Evolutionary conservation across 2,888 invertebrate genomes (phyloP).

Genomic region (Anthoptus insignis): DNA sequence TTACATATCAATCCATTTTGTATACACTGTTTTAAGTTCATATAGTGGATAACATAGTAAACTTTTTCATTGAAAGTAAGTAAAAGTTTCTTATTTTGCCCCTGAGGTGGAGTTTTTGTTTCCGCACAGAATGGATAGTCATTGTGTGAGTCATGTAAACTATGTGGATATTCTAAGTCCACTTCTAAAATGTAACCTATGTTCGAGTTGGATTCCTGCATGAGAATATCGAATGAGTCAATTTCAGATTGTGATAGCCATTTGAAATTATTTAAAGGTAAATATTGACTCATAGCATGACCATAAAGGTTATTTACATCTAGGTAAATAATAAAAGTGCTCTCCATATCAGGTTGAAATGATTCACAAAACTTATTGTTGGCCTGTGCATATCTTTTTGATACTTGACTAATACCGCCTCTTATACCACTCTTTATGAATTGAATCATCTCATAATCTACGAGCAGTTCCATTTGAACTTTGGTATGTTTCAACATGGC

Average conservation of each 20-base stretch:
- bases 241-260: background rate
- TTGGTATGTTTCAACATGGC: background rate
- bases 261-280: background rate
- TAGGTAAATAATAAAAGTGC: background rate
- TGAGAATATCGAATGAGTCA: background rate
- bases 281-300: background rate
- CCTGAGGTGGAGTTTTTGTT: background rate
- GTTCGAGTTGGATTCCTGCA: background rate
- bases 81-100: background rate
- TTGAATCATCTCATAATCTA: background rate
- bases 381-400: background rate
- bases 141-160: background rate
- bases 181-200: background rate
- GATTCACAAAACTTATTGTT: background rate
- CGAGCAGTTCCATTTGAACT: background rate
- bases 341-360: background rate
- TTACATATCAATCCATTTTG: conserved; percentile 5
- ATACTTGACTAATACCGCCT: background rate
- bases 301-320: conserved; percentile 3
- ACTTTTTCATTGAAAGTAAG: background rate
- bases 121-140: background rate
- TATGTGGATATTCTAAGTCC: background rate
- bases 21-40: conserved; percentile 8
- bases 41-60: background rate
- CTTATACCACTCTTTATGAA: background rate